These are phyloP conservation scores for Argyresthia goedartella DNA, from an alignment of 2,888 invertebrate species.

Conservation along the genomic window DNA sequence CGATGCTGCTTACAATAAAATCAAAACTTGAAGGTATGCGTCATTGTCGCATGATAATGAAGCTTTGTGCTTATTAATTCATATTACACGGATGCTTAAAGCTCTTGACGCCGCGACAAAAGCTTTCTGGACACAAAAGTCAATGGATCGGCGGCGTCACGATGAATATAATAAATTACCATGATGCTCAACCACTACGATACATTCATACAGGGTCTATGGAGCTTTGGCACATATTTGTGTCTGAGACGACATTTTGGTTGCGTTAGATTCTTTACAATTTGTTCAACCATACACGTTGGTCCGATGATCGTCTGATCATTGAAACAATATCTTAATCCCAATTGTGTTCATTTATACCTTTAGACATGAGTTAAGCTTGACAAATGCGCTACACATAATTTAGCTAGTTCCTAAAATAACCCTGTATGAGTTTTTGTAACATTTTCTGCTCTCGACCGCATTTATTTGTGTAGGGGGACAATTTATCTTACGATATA, in stretches of 20 bases:
- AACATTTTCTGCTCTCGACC: slow-evolving; percentile 31
- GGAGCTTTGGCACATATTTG: too few relatives aligned
- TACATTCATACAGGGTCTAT: too few relatives aligned
- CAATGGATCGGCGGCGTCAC: slow-evolving; percentile 56
- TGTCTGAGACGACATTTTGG: too few relatives aligned
- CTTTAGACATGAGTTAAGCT: too few relatives aligned
- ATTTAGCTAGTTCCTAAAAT: too few relatives aligned
- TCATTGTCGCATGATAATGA: slow-evolving; percentile 45
- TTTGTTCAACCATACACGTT: too few relatives aligned
- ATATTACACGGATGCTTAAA: slow-evolving; percentile 67
- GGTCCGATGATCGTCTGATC: too few relatives aligned
- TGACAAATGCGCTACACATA: too few relatives aligned
- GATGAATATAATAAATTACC: slow-evolving; percentile 65
- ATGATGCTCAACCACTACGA: slow-evolving; percentile 40
- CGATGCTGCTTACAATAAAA: slow-evolving; percentile 36
- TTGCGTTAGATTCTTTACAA: too few relatives aligned
- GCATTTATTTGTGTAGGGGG: slow-evolving; percentile 57
- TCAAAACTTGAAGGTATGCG: slow-evolving; percentile 31
- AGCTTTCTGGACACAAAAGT: slow-evolving; percentile 52
- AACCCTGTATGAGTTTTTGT: slow-evolving; percentile 17
- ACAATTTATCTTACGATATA: slow-evolving; percentile 64
- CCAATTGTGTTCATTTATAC: too few relatives aligned
- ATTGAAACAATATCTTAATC: too few relatives aligned
- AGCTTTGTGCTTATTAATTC: slow-evolving; percentile 69
- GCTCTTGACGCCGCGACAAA: slow-evolving; percentile 58